Conservation (phyloP, 2,888 invertebrate genomes). For the Parasteatoda lunata region DNA sequence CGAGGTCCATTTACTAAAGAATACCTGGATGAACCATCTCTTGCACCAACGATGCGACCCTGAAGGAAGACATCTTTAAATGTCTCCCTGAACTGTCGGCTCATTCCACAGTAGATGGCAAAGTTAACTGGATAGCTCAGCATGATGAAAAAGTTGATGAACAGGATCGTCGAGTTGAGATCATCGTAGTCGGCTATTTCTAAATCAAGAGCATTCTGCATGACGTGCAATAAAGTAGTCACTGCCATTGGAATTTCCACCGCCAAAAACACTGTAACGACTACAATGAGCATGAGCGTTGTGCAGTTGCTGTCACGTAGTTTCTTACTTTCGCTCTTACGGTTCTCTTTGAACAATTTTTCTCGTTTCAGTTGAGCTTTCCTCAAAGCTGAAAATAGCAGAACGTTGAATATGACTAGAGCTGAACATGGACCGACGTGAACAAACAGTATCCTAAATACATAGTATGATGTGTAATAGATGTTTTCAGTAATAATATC, state of each 20-base stretch:
- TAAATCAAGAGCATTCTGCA: constrained; percentile 74
- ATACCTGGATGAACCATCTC: constrained; percentile 82
- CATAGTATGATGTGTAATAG: constrained; percentile 86
- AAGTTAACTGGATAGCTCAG: constrained; percentile 84
- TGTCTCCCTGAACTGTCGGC: constrained; percentile 92
- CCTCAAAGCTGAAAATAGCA: constrained; percentile 89
- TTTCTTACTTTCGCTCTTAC: constrained; percentile 79
- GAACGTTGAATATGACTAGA: constrained; percentile 89
- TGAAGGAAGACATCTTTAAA: constrained; percentile 86
- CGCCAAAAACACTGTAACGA: constrained; percentile 87
- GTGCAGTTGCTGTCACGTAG: constrained; percentile 84
- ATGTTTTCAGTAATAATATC: constrained; percentile 81
- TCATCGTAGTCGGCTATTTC: constrained; percentile 81
- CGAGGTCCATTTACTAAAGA: constrained; percentile 87
- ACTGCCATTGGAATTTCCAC: constrained; percentile 90
- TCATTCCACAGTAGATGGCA: constrained; percentile 97
- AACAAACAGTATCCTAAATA: constrained; percentile 91
- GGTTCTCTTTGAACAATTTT: constrained; percentile 83
- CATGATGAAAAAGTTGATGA: constrained; percentile 93
- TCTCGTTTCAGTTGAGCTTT: constrained; percentile 87
- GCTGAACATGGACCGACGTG: constrained; percentile 91
- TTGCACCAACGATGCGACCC: constrained; percentile 70
- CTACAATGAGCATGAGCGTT: constrained; percentile 89
- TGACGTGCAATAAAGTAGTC: constrained; percentile 87
- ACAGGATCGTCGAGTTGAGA: constrained; percentile 84